Evolutionary conservation across 2,888 invertebrate genomes (phyloP), one percentile per base, ranked within the genome.

Genomic region (Artemia sinica): DNA sequence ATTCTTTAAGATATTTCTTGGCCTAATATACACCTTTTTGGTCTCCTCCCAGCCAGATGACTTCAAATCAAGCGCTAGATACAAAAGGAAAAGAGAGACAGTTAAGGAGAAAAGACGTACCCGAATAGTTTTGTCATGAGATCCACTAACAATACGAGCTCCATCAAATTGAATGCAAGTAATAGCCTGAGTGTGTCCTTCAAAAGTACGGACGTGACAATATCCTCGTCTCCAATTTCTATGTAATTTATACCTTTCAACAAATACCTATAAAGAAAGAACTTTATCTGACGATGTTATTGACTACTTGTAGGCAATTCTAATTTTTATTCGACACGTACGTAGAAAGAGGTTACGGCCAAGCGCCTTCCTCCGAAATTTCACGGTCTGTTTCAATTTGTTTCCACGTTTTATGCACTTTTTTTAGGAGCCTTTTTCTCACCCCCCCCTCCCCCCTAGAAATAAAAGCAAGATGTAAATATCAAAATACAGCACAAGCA

Each of bases 161-260:
- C 79, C 78, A 74, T 81, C 81, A 76, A 81, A 81, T 75, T 81
- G 81, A 49, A 81, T 79, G 74, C 81, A 81, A 6, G 80, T 79
- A 49, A 81, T 78, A 58, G 79, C 81, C 75, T 80, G 79, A 12
- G 78, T 77, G 73, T 81, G 81, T 49, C 81, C 81, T 74, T 79
- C 78, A 75, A 81, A 81, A 18, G 80, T 81, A 48, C 81, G 74
- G 5, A 81, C 79, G 69, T 79, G 78, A 73, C 80, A 81, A 70
- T 79, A 75, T 12, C 80, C 81, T 68, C 75, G 76, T 69, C 80
- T 72, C 81, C 81, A 81, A 73, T 81, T 81, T 66, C 78, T 75
- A 68, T 79, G 75, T 51, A 81, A 73, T 14, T 79, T 74, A 72
- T 75, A 81, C 51, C 80, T 74, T 72, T 81, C 80, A 48, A 78